A percentile compares a stretch with the other conserved stretches of the same genome.
phyloP scores from a whole-genome alignment of 2,113 vertebrate genomes.

The Saguinus imperator region DNA sequence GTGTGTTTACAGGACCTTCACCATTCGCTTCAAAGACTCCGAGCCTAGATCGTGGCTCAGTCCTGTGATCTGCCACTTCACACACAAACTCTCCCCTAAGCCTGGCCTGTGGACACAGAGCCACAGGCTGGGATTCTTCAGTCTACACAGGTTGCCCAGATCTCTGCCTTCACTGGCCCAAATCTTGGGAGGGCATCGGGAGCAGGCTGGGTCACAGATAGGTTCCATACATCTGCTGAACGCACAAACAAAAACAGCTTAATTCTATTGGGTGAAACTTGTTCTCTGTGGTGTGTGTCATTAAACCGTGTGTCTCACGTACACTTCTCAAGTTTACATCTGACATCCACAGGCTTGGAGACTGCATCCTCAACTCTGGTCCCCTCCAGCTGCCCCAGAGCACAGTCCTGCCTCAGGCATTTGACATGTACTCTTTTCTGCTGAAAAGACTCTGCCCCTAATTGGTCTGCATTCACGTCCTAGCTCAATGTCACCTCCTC shows the following conservation, averaged over 20 bases:
- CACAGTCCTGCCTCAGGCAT: neutral
- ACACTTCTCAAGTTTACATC: neutral
- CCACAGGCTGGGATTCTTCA: neutral
- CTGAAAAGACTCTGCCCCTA: neutral
- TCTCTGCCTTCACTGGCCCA: neutral
- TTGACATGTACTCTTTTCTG: neutral
- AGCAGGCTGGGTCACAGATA: neutral
- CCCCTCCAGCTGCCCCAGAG: neutral
- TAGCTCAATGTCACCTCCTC: neutral
- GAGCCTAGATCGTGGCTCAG: neutral
- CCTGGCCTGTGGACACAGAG: neutral
- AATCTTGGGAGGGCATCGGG: neutral
- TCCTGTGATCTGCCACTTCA: neutral
- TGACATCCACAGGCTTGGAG: neutral
- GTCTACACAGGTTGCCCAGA: too few relatives aligned
- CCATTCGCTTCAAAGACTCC: neutral
- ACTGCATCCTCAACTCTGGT: neutral
- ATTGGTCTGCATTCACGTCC: neutral
- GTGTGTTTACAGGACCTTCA: neutral
- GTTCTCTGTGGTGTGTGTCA: neutral
- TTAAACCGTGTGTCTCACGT: accelerated
- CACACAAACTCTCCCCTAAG: accelerated
- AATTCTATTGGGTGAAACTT: neutral
- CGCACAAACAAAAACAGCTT: neutral
- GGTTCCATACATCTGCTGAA: neutral